Evolutionary conservation across 2,113 vertebrate species (phyloP), one percentile per base, ranked within the genome.

Genomic region (Semicossyphus pulcher): DNA sequence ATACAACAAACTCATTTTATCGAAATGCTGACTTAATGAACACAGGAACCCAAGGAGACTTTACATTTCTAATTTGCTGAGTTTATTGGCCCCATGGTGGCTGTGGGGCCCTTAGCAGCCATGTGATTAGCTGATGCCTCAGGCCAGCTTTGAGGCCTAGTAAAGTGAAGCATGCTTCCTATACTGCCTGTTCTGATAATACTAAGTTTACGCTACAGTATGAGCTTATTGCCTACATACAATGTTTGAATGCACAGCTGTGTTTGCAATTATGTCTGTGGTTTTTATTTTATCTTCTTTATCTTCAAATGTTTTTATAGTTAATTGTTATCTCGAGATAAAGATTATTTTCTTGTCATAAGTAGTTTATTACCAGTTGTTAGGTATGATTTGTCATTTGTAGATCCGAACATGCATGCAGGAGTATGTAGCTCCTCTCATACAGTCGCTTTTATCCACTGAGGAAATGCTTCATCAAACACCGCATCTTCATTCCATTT

Each of bases 71-170:
- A 64, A 75, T 78, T 59, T 64, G 66, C 63, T 57, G 74, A 45
- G 49, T 87, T 85, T 80, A 80, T 51, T 48, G 82, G 78, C 79
- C 79, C 85, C 82, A 63, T 74, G 79, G 79, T 85, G 82, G 66
- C 57, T 57, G 63, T n/a, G 63, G 77, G 81, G 74, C 58, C 78
- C 47, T 16, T 37, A 72, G 52, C 70, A 76, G 78, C 45, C 62
- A 25, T 71, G 68, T 72, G 54, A 76, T 72, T 78, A 72, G 41
- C 34, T n/a, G 20, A 49, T 20, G 78, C 85, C 78, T 66, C 5
- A 0, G 57, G 78, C 75, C 66, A 31, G 58, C 34, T 69, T 26
- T 18, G 64, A 57, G 52, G 57, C 59, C 67, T 21, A 20, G 20
- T 58, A 36, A 53, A 51, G 61, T 48, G 25, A 60, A 78, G 63